phyloP scores from a whole-genome alignment of 2,797 vertebrate genomes.

The Catamblyrhynchus diadema region DNA sequence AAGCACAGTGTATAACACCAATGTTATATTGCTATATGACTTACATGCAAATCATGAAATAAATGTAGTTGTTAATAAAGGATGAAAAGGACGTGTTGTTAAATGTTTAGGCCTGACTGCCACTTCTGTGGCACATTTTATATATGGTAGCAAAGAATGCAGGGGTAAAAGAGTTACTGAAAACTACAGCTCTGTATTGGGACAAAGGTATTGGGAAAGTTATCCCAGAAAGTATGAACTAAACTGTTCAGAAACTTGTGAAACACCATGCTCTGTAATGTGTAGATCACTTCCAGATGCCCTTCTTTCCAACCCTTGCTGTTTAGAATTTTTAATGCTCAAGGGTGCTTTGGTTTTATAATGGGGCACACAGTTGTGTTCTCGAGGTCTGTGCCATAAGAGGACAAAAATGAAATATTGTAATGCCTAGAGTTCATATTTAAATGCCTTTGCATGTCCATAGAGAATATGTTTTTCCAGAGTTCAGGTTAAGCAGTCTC shows the following conservation, averaged over 20 bases:
- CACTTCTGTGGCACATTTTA: constrained; percentile 54
- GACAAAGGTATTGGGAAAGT: constrained; percentile 63
- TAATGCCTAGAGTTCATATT: constrained; percentile 28
- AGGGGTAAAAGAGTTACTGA: constrained; percentile 60
- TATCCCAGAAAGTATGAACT: constrained; percentile 60
- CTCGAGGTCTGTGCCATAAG: constrained; percentile 19
- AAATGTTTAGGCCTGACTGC: constrained; percentile 42
- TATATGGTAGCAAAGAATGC: constrained; percentile 61
- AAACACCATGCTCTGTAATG: constrained; percentile 45
- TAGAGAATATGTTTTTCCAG: constrained; percentile 62
- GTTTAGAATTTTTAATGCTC: constrained; percentile 51
- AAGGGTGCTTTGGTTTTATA: constrained; percentile 38
- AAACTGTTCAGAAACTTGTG: constrained; percentile 59
- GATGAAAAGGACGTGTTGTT: constrained; percentile 63
- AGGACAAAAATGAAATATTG: not conserved
- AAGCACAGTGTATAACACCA: constrained; percentile 73
- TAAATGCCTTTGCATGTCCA: constrained; percentile 68
- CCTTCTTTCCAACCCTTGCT: constrained; percentile 37
- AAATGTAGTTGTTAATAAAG: constrained; percentile 67
- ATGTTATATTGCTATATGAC: constrained; percentile 62
- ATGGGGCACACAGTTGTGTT: constrained; percentile 18
- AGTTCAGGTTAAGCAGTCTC: constrained; percentile 65
- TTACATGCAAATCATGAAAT: constrained; percentile 60
- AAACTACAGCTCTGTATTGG: constrained; percentile 53
- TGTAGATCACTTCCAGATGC: constrained; percentile 64